Conservation (phyloP, 2,888 invertebrate genomes). For the Sphaerophoria rueppellii region DNA sequence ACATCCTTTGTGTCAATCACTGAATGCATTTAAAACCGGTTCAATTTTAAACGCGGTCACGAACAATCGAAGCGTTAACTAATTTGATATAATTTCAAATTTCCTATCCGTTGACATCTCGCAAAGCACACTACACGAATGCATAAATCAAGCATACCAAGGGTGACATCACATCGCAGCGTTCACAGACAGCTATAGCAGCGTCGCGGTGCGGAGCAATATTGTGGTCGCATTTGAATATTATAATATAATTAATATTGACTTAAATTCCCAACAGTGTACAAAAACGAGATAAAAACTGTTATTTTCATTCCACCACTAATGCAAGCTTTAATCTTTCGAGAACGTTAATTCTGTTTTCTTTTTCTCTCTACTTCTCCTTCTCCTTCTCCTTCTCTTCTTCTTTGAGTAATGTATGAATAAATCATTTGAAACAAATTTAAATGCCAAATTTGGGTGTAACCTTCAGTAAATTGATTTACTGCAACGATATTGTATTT, state of each 20-base stretch:
- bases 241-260: background rate
- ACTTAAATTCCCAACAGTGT: no score
- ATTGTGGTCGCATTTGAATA: conserved; percentile 35
- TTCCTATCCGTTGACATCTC: conserved; percentile 22
- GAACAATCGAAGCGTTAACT: conserved; percentile 32
- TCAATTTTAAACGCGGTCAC: conserved; percentile 41
- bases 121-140: background rate
- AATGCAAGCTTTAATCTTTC: conserved; percentile 33
- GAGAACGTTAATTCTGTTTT: conserved; percentile 54
- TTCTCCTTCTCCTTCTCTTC: background rate
- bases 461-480: conserved; percentile 65
- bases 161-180: conserved; percentile 56
- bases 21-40: conserved; percentile 22
- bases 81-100: conserved; percentile 36
- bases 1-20: conserved; percentile 16
- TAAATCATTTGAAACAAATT: conserved; percentile 60
- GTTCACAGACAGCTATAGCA: no score
- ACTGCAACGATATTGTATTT: conserved; percentile 30
- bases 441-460: conserved; percentile 71
- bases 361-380: background rate
- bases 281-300: no score
- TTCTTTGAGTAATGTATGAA: background rate
- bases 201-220: background rate
- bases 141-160: conserved; percentile 42
- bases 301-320: no score